Conservation (phyloP, 2,888 invertebrate species). For the Neocrepidodera transversa region DNA sequence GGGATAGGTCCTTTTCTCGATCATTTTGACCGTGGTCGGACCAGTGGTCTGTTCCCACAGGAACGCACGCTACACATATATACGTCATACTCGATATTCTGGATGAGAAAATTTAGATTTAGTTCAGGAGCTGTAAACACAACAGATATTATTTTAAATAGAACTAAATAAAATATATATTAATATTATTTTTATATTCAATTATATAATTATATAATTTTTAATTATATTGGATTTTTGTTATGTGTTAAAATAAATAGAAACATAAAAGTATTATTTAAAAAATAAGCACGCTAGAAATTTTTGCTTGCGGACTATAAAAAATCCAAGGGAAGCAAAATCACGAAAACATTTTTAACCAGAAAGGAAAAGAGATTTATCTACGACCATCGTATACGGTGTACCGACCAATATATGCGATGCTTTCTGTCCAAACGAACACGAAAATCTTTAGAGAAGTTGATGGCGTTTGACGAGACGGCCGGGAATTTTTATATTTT, state of each 20-base stretch:
- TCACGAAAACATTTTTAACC: conserved; percentile 22
- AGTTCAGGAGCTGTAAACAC: conserved; percentile 9
- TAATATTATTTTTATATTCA: no score
- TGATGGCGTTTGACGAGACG: conserved; percentile 16
- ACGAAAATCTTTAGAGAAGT: conserved; percentile 14
- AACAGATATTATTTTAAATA: neutral
- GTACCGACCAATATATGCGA: conserved; percentile 12
- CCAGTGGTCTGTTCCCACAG: conserved; percentile 37
- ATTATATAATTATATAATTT: no score
- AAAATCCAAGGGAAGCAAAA: conserved; percentile 16
- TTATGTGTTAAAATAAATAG: no score
- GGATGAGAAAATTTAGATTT: conserved; percentile 25
- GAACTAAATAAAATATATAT: no score
- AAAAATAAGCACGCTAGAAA: no score
- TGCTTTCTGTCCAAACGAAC: conserved; percentile 14
- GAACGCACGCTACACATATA: conserved; percentile 38
- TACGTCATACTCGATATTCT: conserved; percentile 37
- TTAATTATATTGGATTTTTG: no score
- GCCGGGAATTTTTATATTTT: conserved; percentile 8
- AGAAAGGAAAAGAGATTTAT: conserved; percentile 17
- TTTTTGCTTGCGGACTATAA: neutral
- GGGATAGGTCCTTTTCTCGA: conserved; percentile 40
- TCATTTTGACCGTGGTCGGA: conserved; percentile 41
- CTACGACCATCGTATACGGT: conserved; percentile 8
- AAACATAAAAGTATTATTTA: no score